These are phyloP conservation scores for Phorcus lineatus DNA, from an alignment of 2,888 invertebrate species.

Conservation along the genomic window DNA sequence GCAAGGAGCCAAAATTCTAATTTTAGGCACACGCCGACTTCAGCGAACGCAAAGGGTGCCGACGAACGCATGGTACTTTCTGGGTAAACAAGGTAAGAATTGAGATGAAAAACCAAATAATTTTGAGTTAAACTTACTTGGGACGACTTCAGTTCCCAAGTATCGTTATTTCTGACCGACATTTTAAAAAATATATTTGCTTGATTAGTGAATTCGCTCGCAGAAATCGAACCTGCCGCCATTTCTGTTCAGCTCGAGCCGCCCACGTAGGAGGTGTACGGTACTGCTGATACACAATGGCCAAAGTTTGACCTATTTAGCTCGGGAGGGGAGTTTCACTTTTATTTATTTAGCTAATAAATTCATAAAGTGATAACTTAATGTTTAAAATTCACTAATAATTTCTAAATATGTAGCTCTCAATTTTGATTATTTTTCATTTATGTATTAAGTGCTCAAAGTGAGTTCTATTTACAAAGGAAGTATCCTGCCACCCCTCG, in stretches of 20 bases:
- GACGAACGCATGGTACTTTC: conserved; percentile 1
- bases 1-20: conserved; percentile 14
- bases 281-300: conserved; percentile 48
- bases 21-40: conserved; percentile 17
- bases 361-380: not conserved
- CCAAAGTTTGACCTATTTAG: conserved; percentile 32
- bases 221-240: conserved; percentile 70
- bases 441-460: not conserved
- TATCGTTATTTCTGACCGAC: conserved; percentile 61
- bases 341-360: not conserved
- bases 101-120: not conserved
- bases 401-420: not conserved
- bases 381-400: not conserved
- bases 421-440: not conserved
- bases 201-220: conserved; percentile 75
- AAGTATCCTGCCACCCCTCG: conserved; percentile 12
- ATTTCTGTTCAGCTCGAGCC: conserved; percentile 40
- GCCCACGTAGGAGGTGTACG: conserved; percentile 47
- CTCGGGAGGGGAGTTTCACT: not conserved
- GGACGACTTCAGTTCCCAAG: conserved; percentile 44
- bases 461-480: not conserved
- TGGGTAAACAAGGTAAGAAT: not conserved
- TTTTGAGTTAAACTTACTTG: conserved; percentile 29
- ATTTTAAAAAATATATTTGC: conserved; percentile 71
- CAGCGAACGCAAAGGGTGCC: not conserved